A percentile compares a stretch with the other conserved stretches of the same genome.
These are phyloP conservation scores for Hemitrygon akajei DNA, from an alignment of 2,797 vertebrate genomes.

Conservation along the genomic window DNA sequence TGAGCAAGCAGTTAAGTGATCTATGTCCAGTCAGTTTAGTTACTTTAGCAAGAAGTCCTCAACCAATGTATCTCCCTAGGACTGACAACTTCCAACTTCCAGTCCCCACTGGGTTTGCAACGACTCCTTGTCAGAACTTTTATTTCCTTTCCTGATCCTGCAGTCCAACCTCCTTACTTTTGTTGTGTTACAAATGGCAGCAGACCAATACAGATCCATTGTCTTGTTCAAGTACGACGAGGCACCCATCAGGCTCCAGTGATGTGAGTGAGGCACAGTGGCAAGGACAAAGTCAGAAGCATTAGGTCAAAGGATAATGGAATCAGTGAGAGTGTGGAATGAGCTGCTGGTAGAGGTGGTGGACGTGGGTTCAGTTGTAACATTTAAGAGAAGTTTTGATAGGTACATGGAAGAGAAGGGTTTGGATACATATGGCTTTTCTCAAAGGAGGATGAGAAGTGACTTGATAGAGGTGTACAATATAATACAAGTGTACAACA, in stretches of 20 bases:
- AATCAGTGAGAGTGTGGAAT: neutral
- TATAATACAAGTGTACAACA: too few species aligned
- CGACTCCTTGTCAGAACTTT: neutral
- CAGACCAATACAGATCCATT: neutral
- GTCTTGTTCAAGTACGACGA: neutral
- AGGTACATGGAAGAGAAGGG: too few species aligned
- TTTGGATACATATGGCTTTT: too few species aligned
- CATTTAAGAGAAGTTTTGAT: too few species aligned
- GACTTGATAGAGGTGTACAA: too few species aligned
- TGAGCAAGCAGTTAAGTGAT: constrained; percentile 67
- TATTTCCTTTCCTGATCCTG: neutral
- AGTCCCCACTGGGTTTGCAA: neutral
- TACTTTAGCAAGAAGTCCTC: constrained; percentile 61
- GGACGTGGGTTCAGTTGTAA: too few species aligned
- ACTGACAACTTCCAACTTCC: neutral
- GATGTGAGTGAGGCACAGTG: neutral
- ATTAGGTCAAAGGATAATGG: neutral
- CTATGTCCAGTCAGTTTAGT: constrained; percentile 73
- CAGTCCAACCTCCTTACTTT: neutral
- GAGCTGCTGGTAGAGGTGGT: too few species aligned
- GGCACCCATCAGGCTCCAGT: neutral
- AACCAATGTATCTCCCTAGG: constrained; percentile 54
- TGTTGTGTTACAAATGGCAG: neutral
- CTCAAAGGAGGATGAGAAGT: too few species aligned
- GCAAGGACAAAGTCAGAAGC: neutral